Evolutionary conservation across 2,888 invertebrate genomes (phyloP), one percentile per base, ranked within the genome.

Genomic region (Laspeyria flexula): DNA sequence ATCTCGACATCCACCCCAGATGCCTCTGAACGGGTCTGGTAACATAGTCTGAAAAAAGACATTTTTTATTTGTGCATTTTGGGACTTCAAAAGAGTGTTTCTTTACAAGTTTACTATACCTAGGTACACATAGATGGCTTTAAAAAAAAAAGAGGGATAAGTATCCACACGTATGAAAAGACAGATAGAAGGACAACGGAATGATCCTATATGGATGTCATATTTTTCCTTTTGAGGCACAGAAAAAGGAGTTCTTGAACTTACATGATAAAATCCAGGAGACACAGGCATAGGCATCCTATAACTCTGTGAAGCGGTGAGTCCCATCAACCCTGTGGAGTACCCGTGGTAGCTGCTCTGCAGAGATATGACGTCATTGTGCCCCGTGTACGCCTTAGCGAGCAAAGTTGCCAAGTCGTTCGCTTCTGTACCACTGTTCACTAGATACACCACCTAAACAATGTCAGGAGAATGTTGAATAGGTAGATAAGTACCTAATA

Each of bases 361-460:
- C 43, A 99, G 91, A 0, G 98, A 96, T 25, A 99, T 89, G 12
- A 99, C 93, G 67, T 99, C 98, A 71, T 95, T 95, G 74, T 96
- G 95, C 0, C 96, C 96, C 0, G 99, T 99, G 79, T 98, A 95
- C 0, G 97, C 85, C 69, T 98, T 94, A 0, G 99, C 96, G 85
- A 99, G 93, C 23, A 98, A 81, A 62, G 97, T 93, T 0, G 99
- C 99, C 50, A 99, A 90, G 81, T 99, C 99, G 77, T 99, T 99
- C 0, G 99, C 99, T 88, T 99, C 99, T 3, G 98, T 97, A 0
- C 99, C 99, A 74, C 99, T 99, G 86, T 99, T 99, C 0, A 98
- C 97, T 71, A 99, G 95, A 79, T 98, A 99, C 1, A 97, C 96
- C 18, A 97, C 96, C 97, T 97, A 78, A 55, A 74, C 40, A 15